Base-by-base conservation (phyloP, 2,113 vertebrate genomes). In the Colossoma macropomum region DNA sequence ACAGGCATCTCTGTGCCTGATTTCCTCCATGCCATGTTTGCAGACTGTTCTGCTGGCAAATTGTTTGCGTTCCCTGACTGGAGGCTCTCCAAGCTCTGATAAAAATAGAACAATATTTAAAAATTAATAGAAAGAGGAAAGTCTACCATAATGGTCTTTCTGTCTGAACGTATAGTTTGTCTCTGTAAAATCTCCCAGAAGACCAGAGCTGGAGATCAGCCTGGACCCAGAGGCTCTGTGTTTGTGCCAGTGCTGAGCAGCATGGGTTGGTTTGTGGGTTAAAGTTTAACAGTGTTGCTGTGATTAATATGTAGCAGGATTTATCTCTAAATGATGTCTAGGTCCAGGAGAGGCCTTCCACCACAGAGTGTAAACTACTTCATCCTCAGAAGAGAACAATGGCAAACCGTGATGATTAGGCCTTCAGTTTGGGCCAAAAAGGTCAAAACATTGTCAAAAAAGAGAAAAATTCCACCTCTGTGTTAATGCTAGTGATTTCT, bases 21-120 rank as follows among this genome's bases (percentile, higher is more conserved):
- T 45, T 86, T 86, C 28, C 50, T 68, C 48, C 52, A 69, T 77
- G 54, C 41, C 32, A 72, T 52, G 75, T 77, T 75, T 84, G 48
- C 60, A 32, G 19, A 74, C 54, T 32, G 28, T 45, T 76, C 25
- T 54, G 28, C 54, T 68, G 72, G 41, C 34, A 72, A 73, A 80
- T 56, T 66, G 69, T 56, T 73, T 23, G 19, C 21, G 45, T 84
- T 87, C 68, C 78, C 60, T 27, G 2, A 65, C 27, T 56, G 27
- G 34, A 72, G 25, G 21, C 52, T 32, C 62, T 66, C 41, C 70
- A 75, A 76, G 60, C 12, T 4, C 25, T 70, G n/a, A 32, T 12
- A 69, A 69, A 45, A 71, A 71, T 71, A 71, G 68, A 59, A 4
- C 16, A 21, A 25, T 76, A 76, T 76, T 76, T 5, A 76, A 38